A percentile compares a stretch with the other conserved stretches of the same genome.
phyloP scores from a whole-genome alignment of 2,888 invertebrate species.

The Aethes cnicana region DNA sequence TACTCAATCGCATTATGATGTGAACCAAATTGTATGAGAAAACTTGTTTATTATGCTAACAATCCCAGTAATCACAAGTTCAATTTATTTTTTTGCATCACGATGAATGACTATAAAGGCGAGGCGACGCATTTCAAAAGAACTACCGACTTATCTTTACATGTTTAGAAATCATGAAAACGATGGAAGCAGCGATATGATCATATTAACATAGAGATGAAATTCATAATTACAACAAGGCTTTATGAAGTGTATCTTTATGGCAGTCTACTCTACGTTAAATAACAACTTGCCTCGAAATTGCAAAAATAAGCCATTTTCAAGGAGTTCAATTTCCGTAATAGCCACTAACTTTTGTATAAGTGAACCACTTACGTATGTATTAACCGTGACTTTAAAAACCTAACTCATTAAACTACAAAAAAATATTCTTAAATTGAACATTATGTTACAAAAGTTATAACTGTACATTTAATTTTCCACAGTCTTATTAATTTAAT shows the following conservation, averaged over 20 bases:
- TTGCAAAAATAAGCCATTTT: constrained; percentile 10
- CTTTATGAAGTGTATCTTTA: constrained; percentile 20
- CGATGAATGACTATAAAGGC: constrained; percentile 47
- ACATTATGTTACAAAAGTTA: not conserved
- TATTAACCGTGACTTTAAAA: constrained; percentile 17
- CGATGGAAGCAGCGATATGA: constrained; percentile 15
- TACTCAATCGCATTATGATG: constrained; percentile 59
- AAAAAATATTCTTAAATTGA: not conserved
- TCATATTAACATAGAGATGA: constrained; percentile 25
- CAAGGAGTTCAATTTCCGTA: constrained; percentile 12
- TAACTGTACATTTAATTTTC: no score
- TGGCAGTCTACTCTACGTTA: not conserved
- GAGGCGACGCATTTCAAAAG: constrained; percentile 41
- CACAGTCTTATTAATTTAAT: not conserved
- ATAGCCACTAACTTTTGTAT: not conserved
- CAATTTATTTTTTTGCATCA: constrained; percentile 66
- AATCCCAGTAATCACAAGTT: constrained; percentile 57
- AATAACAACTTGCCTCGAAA: constrained; percentile 12
- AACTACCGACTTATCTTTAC: constrained; percentile 20
- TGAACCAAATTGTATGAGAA: constrained; percentile 71
- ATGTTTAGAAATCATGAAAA: constrained; percentile 23
- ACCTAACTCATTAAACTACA: constrained; percentile 12
- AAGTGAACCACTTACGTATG: constrained; percentile 12
- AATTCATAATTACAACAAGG: constrained; percentile 11
- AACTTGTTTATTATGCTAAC: constrained; percentile 64